phyloP scores from a whole-genome alignment of 2,888 invertebrate species.

The Listrodromus nycthemerus region DNA sequence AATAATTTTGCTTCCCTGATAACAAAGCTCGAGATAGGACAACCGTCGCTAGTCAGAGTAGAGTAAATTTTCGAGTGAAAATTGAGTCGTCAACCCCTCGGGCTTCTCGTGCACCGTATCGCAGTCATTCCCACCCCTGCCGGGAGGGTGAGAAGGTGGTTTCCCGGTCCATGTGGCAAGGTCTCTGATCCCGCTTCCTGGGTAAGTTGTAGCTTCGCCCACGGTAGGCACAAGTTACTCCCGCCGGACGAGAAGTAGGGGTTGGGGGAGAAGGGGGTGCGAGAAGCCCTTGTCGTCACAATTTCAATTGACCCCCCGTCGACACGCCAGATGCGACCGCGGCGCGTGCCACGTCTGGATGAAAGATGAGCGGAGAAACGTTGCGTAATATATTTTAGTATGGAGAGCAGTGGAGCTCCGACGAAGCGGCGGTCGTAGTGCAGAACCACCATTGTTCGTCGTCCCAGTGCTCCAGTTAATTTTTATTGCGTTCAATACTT shows the following conservation, averaged over 20 bases:
- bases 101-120: background rate
- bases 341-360: conserved; percentile 82
- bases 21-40: background rate
- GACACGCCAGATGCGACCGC: conserved; percentile 81
- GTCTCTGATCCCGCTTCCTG: conserved; percentile 11
- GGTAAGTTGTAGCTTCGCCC: conserved; percentile 2
- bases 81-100: conserved; percentile 20
- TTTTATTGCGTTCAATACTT: conserved; percentile 62
- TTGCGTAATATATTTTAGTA: conserved; percentile 7
- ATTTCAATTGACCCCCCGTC: conserved; percentile 82
- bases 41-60: background rate
- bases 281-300: conserved; percentile 71
- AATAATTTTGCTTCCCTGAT: too few relatives aligned
- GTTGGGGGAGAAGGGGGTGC: conserved; percentile 15
- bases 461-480: conserved; percentile 37
- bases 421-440: background rate
- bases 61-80: conserved; percentile 34
- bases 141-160: background rate
- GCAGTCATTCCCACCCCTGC: conserved; percentile 10
- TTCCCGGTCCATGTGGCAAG: background rate
- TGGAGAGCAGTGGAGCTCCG: conserved; percentile 31
- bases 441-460: conserved; percentile 72
- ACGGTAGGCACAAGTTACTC: conserved; percentile 40
- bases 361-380: conserved; percentile 79
- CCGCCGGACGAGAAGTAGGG: background rate